phyloP scores from a whole-genome alignment of 64 coral and sea anemone genomes.

The Montipora capricornis region DNA sequence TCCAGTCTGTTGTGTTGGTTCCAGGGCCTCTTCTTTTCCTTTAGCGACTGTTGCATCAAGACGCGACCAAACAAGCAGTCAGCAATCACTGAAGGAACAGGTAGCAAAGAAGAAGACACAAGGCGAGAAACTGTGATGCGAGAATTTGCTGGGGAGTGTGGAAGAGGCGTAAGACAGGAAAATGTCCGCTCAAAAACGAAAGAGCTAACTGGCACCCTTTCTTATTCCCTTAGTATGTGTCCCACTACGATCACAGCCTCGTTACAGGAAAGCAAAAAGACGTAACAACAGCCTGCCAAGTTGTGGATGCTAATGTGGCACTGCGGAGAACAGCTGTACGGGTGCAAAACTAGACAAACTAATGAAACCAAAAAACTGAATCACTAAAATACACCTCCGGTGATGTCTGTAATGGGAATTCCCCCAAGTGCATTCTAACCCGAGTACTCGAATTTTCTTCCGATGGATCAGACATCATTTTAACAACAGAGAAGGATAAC shows the following conservation, averaged over 20 bases:
- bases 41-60: slow-evolving; percentile 3
- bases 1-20: background rate
- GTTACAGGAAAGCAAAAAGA: background rate
- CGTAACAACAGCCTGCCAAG: background rate
- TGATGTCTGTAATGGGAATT: too few relatives aligned
- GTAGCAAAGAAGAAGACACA: slow-evolving; percentile 10
- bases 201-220: slow-evolving; percentile 56
- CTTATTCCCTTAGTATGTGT: slow-evolving; percentile 47
- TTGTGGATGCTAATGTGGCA: background rate
- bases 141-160: slow-evolving; percentile 39
- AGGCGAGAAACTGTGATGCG: slow-evolving; percentile 35
- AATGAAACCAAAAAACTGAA: too few relatives aligned
- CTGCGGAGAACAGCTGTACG: too few relatives aligned
- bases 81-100: slow-evolving; percentile 24
- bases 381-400: too few relatives aligned
- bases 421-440: too few relatives aligned
- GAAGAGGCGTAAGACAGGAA: background rate
- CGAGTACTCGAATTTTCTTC: background rate
- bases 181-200: slow-evolving; percentile 20
- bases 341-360: too few relatives aligned
- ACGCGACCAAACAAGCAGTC: background rate
- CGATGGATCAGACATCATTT: background rate
- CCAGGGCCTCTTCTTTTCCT: background rate
- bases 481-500: slow-evolving; percentile 18
- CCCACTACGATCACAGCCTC: slow-evolving; percentile 34